Base-by-base conservation (phyloP, 2,888 invertebrate genomes). In the Anagyrus pseudococci region DNA sequence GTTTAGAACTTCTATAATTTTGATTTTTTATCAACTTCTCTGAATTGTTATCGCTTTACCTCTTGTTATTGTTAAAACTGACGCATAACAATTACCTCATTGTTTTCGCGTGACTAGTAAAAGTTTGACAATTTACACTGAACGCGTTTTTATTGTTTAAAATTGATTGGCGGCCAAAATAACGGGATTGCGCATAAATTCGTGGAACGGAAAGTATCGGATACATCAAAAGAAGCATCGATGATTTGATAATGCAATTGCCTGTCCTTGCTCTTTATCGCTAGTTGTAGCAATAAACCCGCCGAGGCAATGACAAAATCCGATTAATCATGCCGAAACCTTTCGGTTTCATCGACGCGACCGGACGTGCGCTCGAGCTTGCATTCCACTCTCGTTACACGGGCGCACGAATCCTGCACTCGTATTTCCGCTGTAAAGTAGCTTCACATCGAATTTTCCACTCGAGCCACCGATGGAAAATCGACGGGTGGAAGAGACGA, bases 251-350 rank as follows among this genome's bases (percentile, higher is more conserved):
- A 43, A 48, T 60, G 22, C 54, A 26, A 50, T 59, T 40, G 37
- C 48, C 2, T 17, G 7, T 26, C 17, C 15, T 26, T 17, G n/a
- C 17, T 48, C 26, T 48, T 17, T 26, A 13, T 48, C 48, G 17
- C 25, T 25, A 15, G 33, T 2, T 4, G 33, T 8, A 8, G 15
- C 10, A 37, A 37, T n/a, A 37, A 37, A 37, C 33, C 2, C 22
- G 29, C 48, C 17, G 1, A 10, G 48, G 25, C 8, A 4, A 15
- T 19, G 23, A 20, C 25, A 37, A 55, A 55, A 61, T 61, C 55
- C 55, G 61, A 61, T 61, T 61, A 55, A 61, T 61, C 61, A 55
- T 49, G 8, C 19, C 55, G 49, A 61, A 61, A 50, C 49, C 55
- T 61, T 61, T 55, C 49, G 49, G 33, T 61, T 55, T 55, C 55